Evolutionary conservation across 2,888 invertebrate species (phyloP), one percentile per base, ranked within the genome.

Genomic region (Andrena bicolor): DNA sequence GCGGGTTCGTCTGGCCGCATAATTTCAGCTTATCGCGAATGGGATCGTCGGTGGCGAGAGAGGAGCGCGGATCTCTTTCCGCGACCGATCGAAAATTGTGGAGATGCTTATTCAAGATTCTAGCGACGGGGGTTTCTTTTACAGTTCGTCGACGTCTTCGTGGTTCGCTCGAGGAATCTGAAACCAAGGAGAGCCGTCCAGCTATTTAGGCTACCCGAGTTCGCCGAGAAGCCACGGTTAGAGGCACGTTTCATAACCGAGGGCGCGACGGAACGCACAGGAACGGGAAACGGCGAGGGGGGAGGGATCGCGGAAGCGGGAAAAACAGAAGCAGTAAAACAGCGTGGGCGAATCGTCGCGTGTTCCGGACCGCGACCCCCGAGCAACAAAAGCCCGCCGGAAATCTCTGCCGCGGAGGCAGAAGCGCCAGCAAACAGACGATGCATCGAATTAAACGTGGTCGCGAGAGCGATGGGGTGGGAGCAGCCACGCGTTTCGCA

Each of bases 371-470:
- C 32, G 10, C 66, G 72, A 60, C 73, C 66, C 0, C n/a, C 61
- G 48, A 26, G 66, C 61, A 66, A 78, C 77, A 78, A 78, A 74
- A 78, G 78, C 74, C 74, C 26, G 10, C 20, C 41, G 74, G 74
- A 78, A 78, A 78, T 78, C 66, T 61, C 30, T 74, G 74, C 61
- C 66, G 65, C 10, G 23, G 66, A 53, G 66, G n/a, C 53, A 66
- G 66, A 7, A 78, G 61, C 61, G 48, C 74, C 23, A 32, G 63
- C 61, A 74, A 78, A 56, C 74, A 74, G 32, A 56, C 61, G 78
- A 68, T 68, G 73, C 74, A 68, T 73, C 68, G 74, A 78, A 74
- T 78, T 78, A 74, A 78, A 68, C 35, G 53, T 63, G 61, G 10
- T 16, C 49, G 30, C 23, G 41, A 7, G 66, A 10, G 48, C n/a